phyloP scores from a whole-genome alignment of 2,797 vertebrate genomes.

The Anguilla obscura region DNA sequence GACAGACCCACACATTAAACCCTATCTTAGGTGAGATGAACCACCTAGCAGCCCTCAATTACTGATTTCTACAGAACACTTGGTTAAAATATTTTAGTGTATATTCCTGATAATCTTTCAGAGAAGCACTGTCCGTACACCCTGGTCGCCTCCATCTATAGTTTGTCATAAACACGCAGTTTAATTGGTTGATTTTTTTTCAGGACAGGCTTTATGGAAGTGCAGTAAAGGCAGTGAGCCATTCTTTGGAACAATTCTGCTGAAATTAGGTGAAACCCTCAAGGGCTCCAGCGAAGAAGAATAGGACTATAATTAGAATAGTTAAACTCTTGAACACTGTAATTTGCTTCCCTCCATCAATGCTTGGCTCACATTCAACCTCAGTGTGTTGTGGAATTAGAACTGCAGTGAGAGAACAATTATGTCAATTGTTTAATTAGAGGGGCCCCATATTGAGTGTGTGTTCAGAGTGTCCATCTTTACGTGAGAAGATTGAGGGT shows the following conservation, averaged over 20 bases:
- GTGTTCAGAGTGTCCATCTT: constrained; percentile 9
- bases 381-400: background rate
- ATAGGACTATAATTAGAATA: constrained; percentile 21
- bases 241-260: constrained; percentile 1
- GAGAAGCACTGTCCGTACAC: background rate
- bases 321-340: constrained; percentile 14
- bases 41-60: background rate
- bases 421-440: constrained; percentile 15
- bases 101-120: background rate
- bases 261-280: constrained; percentile 15
- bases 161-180: background rate
- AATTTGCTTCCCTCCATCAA: constrained; percentile 9
- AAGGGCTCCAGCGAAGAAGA: background rate
- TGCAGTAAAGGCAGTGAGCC: background rate
- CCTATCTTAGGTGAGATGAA: background rate
- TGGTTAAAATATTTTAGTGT: background rate
- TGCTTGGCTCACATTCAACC: background rate
- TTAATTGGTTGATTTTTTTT: background rate
- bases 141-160: background rate
- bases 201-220: background rate
- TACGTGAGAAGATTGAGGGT: background rate
- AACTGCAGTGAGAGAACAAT: constrained; percentile 1
- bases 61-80: background rate
- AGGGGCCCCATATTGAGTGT: background rate
- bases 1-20: background rate